Evolutionary conservation across 92 coral and sea anemone genomes (phyloP).

Genomic region (Bergia puertoricense): DNA sequence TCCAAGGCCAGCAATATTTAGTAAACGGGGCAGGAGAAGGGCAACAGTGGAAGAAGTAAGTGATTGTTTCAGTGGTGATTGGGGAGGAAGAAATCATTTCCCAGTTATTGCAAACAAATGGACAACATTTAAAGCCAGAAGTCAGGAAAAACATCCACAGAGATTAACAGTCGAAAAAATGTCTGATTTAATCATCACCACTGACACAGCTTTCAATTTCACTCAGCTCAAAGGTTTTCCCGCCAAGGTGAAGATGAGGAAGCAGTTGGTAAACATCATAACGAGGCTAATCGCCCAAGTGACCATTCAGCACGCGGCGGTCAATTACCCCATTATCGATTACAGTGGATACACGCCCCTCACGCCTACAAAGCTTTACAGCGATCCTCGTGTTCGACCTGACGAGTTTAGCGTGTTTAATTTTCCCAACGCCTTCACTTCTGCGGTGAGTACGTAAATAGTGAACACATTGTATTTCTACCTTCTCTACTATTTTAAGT

Average conservation of each 20-base stretch:
- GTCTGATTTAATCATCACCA: too few relatives aligned
- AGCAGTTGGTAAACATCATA: background rate
- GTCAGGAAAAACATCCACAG: too few relatives aligned
- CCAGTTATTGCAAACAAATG: too few relatives aligned
- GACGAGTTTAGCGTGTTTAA: constrained; percentile 8
- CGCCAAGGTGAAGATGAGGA: background rate
- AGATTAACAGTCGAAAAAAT: too few relatives aligned
- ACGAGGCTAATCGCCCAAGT: background rate
- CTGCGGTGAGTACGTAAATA: background rate
- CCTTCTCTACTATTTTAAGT: too few relatives aligned
- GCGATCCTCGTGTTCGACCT: background rate
- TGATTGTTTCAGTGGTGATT: too few relatives aligned
- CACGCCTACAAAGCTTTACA: background rate
- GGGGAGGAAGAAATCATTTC: too few relatives aligned
- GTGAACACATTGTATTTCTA: too few relatives aligned
- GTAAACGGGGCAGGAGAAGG: too few relatives aligned
- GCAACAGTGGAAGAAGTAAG: too few relatives aligned
- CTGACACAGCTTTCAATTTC: background rate
- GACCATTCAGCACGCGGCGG: background rate
- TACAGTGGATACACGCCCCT: background rate
- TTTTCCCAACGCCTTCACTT: background rate
- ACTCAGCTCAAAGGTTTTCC: background rate
- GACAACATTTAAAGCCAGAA: too few relatives aligned
- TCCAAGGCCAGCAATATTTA: too few relatives aligned
- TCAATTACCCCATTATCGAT: background rate